Evolutionary conservation across 2,888 invertebrate species (phyloP).

Genomic region (Synergus laeviventris): DNA sequence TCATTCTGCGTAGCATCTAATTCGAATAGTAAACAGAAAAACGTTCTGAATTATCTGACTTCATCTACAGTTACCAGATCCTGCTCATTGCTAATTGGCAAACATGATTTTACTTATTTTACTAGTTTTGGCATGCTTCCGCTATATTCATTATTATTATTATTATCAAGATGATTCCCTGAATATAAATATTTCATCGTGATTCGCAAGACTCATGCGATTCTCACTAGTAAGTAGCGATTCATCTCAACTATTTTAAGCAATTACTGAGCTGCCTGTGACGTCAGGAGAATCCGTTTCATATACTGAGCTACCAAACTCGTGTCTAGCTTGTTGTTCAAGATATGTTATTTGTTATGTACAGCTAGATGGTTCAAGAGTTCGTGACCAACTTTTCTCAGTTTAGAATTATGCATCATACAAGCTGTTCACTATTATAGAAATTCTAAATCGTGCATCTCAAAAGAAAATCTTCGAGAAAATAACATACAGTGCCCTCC

Average conservation of each 20-base stretch:
- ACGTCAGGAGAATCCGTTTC: conserved; percentile 11
- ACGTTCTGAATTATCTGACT: background rate
- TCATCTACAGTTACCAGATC: background rate
- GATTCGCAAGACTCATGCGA: background rate
- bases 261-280: conserved; percentile 58
- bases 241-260: conserved; percentile 68
- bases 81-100: conserved; percentile 7
- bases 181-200: conserved; percentile 12
- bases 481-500: background rate
- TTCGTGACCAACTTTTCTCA: background rate
- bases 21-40: background rate
- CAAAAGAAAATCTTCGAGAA: background rate
- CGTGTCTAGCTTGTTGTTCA: background rate
- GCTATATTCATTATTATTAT: background rate
- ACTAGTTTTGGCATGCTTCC: background rate
- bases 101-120: conserved; percentile 17
- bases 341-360: background rate
- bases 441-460: background rate
- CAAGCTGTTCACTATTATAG: background rate
- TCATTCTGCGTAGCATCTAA: background rate
- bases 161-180: conserved; percentile 10
- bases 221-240: conserved; percentile 47
- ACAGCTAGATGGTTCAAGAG: background rate
- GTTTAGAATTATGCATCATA: background rate
- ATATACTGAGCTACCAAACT: background rate